Conservation (phyloP, 2,888 invertebrate genomes). For the Philereme vetulata region DNA sequence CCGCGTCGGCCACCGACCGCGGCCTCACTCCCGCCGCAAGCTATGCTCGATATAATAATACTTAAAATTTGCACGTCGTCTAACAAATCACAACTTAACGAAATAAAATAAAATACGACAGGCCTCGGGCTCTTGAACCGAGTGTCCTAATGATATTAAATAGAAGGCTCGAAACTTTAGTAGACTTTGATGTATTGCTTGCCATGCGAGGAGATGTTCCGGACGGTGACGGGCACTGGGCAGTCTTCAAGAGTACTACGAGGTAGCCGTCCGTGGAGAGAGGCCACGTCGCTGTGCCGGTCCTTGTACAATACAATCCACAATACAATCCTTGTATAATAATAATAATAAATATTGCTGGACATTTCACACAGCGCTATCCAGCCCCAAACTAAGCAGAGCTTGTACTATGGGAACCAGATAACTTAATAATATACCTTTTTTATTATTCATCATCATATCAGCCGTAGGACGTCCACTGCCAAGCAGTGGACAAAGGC, state of each 20-base stretch:
- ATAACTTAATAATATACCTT: no score
- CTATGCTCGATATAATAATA: constrained; percentile 79
- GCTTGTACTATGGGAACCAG: no score
- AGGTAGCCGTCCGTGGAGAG: constrained; percentile 86
- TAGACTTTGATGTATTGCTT: constrained; percentile 87
- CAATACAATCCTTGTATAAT: no score
- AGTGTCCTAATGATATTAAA: constrained; percentile 52
- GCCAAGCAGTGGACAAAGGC: no score
- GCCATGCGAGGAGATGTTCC: constrained; percentile 84
- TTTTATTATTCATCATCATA: no score
- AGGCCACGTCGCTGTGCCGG: constrained; percentile 94
- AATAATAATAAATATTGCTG: no score
- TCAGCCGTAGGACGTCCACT: no score
- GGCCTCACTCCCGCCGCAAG: constrained; percentile 51
- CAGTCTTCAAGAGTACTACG: constrained; percentile 85
- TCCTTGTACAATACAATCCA: no score
- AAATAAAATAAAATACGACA: constrained; percentile 65
- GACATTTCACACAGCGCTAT: no score
- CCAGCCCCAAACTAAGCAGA: no score
- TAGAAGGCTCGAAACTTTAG: constrained; percentile 48
- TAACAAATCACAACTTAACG: constrained; percentile 80
- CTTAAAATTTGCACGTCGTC: constrained; percentile 82
- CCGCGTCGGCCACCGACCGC: constrained; percentile 24
- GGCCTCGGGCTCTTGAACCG: constrained; percentile 71
- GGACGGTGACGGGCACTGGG: constrained; percentile 85